Evolutionary conservation across 23 tunicate genomes (phyloP).

Genomic region (Phallusia fumigata): DNA sequence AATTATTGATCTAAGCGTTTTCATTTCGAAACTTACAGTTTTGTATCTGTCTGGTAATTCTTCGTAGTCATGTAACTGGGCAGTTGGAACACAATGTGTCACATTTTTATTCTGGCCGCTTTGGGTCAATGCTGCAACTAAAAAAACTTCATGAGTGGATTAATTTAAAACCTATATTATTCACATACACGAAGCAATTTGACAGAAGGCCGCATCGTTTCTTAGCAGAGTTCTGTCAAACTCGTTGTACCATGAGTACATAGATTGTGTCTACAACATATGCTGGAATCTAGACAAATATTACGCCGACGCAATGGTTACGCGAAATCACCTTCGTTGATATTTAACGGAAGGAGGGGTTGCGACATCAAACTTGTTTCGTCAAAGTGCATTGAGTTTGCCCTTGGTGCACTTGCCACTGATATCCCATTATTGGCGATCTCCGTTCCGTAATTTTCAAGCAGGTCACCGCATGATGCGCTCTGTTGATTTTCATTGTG

Average conservation of each 20-base stretch:
- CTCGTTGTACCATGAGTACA: no score
- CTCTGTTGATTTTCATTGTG: not conserved
- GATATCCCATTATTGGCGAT: not conserved
- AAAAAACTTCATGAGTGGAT: no score
- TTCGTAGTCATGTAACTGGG: not conserved
- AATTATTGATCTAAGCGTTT: no score
- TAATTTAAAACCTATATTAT: no score
- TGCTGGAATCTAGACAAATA: no score
- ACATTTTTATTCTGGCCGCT: no score
- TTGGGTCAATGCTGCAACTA: no score
- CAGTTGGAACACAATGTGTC: not conserved
- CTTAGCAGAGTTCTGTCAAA: no score
- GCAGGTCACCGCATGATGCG: not conserved
- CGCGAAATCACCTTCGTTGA: not conserved
- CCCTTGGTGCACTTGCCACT: not conserved
- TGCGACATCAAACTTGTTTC: not conserved
- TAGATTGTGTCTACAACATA: no score
- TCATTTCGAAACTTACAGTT: not conserved
- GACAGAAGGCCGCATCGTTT: no score
- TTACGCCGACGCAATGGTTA: no score
- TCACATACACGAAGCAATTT: no score
- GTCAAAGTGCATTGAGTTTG: not conserved
- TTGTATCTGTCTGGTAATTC: slow-evolving; percentile 1
- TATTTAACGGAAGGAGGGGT: not conserved
- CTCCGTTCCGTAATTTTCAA: not conserved